These are phyloP conservation scores for Malacosoma neustria DNA, from an alignment of 2,888 invertebrate species.

Conservation along the genomic window DNA sequence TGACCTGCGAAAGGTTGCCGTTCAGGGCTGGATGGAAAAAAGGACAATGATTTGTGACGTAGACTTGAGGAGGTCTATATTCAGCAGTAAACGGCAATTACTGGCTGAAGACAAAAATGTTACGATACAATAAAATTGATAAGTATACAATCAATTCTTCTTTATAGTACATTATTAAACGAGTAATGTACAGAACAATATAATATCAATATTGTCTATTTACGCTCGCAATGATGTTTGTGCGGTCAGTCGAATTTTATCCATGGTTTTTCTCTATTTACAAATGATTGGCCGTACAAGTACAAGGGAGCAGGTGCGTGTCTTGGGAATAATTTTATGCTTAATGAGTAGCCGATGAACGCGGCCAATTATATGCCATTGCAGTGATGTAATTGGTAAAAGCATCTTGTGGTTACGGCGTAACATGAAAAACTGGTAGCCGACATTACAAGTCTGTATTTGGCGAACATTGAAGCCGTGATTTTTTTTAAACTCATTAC, in stretches of 20 bases:
- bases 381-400: constrained; percentile 25
- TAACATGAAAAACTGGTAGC: constrained; percentile 1
- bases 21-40: no score
- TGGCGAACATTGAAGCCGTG: not conserved
- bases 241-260: constrained; percentile 19
- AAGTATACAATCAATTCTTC: no score
- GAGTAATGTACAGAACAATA: not conserved
- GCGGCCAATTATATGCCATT: constrained; percentile 33
- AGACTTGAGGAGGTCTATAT: no score
- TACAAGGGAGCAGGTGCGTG: constrained; percentile 41
- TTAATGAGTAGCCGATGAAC: constrained; percentile 30
- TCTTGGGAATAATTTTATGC: constrained; percentile 42
- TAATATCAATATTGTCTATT: constrained; percentile 16
- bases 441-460: not conserved
- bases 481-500: not conserved
- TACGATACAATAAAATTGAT: no score
- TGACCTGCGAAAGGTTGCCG: no score
- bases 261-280: constrained; percentile 30
- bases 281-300: constrained; percentile 24
- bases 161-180: no score
- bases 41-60: no score
- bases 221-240: constrained; percentile 15
- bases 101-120: no score
- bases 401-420: constrained; percentile 7
- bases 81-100: no score